Conservation (phyloP, 2,113 vertebrate genomes). For the Accipiter cooperii region DNA sequence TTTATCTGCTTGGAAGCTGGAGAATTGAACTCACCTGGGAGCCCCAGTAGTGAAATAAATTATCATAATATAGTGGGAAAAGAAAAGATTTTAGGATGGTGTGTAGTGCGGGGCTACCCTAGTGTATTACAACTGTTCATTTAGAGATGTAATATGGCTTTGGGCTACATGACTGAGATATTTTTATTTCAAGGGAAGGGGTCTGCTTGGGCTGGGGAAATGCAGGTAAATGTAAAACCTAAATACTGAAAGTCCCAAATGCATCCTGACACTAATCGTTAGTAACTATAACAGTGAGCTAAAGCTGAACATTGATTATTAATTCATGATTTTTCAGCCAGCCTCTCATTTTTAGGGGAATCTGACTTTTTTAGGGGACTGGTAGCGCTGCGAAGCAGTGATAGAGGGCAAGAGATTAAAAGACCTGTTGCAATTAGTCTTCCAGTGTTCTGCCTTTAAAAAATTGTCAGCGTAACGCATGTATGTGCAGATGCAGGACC, state of each 20-base stretch:
- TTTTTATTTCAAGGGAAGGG: not conserved
- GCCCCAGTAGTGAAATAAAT: slow-evolving; percentile 11
- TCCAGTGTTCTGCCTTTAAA: not conserved
- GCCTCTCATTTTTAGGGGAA: not conserved
- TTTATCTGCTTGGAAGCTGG: slow-evolving; percentile 9
- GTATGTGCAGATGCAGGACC: not conserved
- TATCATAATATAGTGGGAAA: slow-evolving; percentile 23
- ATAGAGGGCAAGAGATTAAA: not conserved
- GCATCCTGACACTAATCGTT: not conserved
- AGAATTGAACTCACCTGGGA: slow-evolving; percentile 29
- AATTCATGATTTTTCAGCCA: not conserved
- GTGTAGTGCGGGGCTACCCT: not conserved
- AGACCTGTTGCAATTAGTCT: not conserved
- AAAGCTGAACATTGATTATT: not conserved
- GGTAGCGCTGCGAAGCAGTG: not conserved
- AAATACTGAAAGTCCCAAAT: not conserved
- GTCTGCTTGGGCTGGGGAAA: not conserved
- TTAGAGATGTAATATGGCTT: not conserved
- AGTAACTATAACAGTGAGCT: not conserved
- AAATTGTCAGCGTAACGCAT: not conserved
- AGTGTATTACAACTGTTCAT: not conserved
- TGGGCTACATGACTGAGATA: not conserved
- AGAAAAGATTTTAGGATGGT: not conserved
- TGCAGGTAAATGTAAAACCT: not conserved
- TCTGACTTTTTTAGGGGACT: not conserved